Evolutionary conservation across 1,140 invertebrate species (phyloP).

Genomic region (Listronotus oregonensis): DNA sequence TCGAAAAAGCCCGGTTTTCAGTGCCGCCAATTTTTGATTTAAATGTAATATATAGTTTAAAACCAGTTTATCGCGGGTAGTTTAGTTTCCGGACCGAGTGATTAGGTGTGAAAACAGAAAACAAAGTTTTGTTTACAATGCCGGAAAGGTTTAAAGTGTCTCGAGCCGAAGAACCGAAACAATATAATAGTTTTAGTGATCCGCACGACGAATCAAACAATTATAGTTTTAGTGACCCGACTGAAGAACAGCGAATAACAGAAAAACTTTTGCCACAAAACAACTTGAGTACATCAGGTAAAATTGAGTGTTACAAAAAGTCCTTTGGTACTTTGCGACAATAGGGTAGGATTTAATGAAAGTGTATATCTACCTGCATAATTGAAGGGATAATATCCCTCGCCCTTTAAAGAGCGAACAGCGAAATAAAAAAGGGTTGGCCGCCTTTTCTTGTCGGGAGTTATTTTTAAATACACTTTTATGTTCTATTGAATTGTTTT

Average conservation of each 20-base stretch:
- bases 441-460: too few species aligned
- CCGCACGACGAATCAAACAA: slow-evolving; percentile 21
- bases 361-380: too few species aligned
- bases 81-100: not conserved
- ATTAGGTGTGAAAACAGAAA: slow-evolving; percentile 1
- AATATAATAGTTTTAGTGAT: slow-evolving; percentile 35
- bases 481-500: too few species aligned
- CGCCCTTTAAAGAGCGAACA: too few species aligned
- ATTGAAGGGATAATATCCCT: too few species aligned
- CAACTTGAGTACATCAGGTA: slow-evolving; percentile 1
- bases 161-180: slow-evolving; percentile 22
- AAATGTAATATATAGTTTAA: not conserved
- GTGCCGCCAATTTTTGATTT: not conserved
- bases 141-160: slow-evolving; percentile 35
- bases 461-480: too few species aligned
- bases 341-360: too few species aligned
- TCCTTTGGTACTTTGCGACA: too few species aligned
- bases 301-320: too few species aligned
- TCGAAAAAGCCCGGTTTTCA: slow-evolving; percentile 13
- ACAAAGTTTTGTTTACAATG: slow-evolving; percentile 31
- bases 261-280: slow-evolving; percentile 30
- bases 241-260: slow-evolving; percentile 22
- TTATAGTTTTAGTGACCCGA: slow-evolving; percentile 18
- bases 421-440: too few species aligned
- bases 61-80: not conserved